Base-by-base conservation (phyloP, 2,113 vertebrate species). In the Perca schrenkii region DNA sequence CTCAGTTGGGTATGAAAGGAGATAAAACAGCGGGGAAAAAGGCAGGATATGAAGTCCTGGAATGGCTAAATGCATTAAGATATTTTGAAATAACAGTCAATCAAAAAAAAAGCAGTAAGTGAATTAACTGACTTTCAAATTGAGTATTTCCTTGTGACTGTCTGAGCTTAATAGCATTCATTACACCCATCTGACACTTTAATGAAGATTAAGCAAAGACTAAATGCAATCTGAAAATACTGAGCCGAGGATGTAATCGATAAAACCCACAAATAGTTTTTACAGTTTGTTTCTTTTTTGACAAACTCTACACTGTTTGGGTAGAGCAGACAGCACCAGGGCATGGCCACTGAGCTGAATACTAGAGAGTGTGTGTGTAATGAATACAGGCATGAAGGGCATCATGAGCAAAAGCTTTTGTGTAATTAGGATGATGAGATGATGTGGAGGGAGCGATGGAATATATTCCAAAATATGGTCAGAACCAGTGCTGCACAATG, bases 391-490 rank as follows among this genome's bases (percentile, higher is more conserved):
- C 46, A 47, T 34, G 2, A 46, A 34, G n/a, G 46, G 47, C 22
- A 53, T n/a, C 8, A 12, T 10, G n/a, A 49, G 43, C 14, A 3
- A 66, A 58, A 74, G 56, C 25, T 13, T 66, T 36, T 65, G 19
- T 66, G 52, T 66, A 40, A 74, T n/a, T 58, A 43, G 40, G 14
- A 52, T 65, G 7, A 36, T 66, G 19, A 72, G 4, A 61, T 66
- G 13, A 47, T 50, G 28, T 40, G 28, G 12, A 7, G n/a, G 21
- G 10, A 28, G n/a, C 46, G 50, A 43, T 49, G 16, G 25, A 21
- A 25, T 46, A 25, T 22, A 57, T 64, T 36, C 3, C 28, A 17
- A 40, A 70, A 56, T 57, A 12, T 34, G 8, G 19, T 60, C 16
- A 54, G 25, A 72, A 65, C 31, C 6, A 13, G 2, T 50, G 54